These are phyloP conservation scores for Agapornis canus DNA, from an alignment of 2,797 vertebrate species.

Conservation along the genomic window DNA sequence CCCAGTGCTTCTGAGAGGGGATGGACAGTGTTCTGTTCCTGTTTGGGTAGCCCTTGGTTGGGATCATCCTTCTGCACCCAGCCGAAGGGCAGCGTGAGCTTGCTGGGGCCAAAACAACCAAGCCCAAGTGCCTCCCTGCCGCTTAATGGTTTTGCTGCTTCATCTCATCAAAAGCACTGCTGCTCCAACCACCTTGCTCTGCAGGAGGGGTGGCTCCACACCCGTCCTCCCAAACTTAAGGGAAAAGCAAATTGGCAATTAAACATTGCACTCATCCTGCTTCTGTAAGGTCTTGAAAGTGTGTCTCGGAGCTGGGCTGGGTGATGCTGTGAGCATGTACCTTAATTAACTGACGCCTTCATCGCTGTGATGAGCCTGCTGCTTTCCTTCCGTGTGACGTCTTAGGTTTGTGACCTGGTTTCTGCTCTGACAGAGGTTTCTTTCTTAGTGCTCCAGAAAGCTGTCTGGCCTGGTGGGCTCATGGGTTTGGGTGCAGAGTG, in stretches of 20 bases:
- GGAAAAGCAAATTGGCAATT: neutral
- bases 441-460: neutral
- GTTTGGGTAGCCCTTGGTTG: neutral
- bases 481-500: accelerated
- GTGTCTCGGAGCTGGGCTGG: neutral
- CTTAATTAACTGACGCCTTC: neutral
- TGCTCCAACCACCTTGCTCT: accelerated
- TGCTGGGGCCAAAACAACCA: neutral
- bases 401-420: neutral
- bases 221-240: neutral
- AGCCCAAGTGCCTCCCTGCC: neutral
- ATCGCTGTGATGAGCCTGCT: neutral
- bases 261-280: neutral
- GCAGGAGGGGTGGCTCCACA: neutral
- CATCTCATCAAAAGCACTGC: neutral
- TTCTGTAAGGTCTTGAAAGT: neutral
- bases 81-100: neutral
- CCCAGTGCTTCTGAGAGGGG: accelerated
- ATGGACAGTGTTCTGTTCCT: neutral
- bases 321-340: neutral
- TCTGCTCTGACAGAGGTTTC: neutral
- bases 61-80: neutral
- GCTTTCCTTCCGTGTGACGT: neutral
- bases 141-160: neutral
- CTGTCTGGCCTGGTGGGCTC: neutral